Evolutionary conservation across 1,140 invertebrate species (phyloP).

Genomic region (Drosophila yakuba): DNA sequence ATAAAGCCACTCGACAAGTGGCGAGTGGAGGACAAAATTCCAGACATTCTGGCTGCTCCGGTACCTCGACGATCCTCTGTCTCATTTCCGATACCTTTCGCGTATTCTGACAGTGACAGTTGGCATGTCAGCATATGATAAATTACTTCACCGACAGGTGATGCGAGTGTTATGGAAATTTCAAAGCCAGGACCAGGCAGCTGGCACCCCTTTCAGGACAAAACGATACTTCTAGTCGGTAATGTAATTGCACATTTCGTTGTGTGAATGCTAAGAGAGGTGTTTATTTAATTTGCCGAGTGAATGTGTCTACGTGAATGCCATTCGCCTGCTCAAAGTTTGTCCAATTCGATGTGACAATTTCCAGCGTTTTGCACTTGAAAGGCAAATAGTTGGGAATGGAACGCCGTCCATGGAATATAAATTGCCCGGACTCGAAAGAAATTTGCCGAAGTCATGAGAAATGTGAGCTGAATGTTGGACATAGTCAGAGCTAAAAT

Average conservation of each 20-base stretch:
- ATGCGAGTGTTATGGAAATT: constrained; percentile 73
- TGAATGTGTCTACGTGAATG: constrained; percentile 49
- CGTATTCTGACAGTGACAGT: constrained; percentile 55
- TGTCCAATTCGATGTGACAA: constrained; percentile 68
- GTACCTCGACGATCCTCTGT: constrained; percentile 9
- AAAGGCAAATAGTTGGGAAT: constrained; percentile 40
- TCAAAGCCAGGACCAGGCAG: constrained; percentile 7
- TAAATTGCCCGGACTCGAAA: constrained; percentile 31
- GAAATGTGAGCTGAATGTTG: constrained; percentile 31
- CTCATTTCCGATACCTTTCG: constrained; percentile 26
- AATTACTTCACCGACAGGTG: constrained; percentile 61
- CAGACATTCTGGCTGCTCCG: constrained; percentile 17
- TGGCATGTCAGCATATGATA: constrained; percentile 73
- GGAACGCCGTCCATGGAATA: constrained; percentile 21
- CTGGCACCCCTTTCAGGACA: background rate
- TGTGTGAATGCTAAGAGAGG: constrained; percentile 71
- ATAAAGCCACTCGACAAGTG: constrained; percentile 62
- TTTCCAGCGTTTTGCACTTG: constrained; percentile 56
- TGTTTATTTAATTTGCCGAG: constrained; percentile 77
- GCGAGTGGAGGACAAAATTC: constrained; percentile 49
- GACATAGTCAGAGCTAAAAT: background rate
- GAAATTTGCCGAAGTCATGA: constrained; percentile 11
- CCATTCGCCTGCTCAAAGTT: constrained; percentile 38
- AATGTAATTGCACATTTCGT: constrained; percentile 77
- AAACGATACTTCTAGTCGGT: constrained; percentile 36